Conservation (phyloP, 2,888 invertebrate species). For the Plutella xylostella region DNA sequence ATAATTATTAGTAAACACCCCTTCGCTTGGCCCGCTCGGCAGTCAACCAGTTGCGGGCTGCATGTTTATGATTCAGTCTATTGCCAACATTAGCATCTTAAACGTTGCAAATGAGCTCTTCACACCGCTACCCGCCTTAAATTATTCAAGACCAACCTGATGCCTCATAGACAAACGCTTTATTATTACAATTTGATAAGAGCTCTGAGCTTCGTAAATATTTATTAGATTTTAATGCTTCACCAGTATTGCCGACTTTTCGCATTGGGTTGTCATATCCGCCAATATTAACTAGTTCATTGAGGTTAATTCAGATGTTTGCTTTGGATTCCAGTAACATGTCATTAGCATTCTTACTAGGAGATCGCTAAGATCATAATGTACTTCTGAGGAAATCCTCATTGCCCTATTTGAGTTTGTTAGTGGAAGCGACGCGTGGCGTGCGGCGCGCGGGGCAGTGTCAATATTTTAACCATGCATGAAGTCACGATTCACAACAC, state of each 20-base stretch:
- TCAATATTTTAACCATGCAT: slow-evolving; percentile 57
- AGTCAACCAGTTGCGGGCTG: slow-evolving; percentile 31
- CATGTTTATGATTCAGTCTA: slow-evolving; percentile 36
- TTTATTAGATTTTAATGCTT: slow-evolving; percentile 12
- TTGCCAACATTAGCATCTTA: slow-evolving; percentile 36
- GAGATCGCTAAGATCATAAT: slow-evolving; percentile 20
- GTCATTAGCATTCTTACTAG: slow-evolving; percentile 16
- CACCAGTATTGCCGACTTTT: slow-evolving; percentile 13
- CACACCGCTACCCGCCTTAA: slow-evolving; percentile 18
- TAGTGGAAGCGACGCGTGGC: slow-evolving; percentile 30
- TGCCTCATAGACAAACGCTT: slow-evolving; percentile 12
- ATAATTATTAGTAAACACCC: too few relatives aligned
- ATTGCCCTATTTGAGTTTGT: neutral
- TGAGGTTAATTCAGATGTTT: slow-evolving; percentile 2
- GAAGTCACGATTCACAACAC: slow-evolving; percentile 48
- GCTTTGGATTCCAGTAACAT: slow-evolving; percentile 33
- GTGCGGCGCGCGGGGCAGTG: slow-evolving; percentile 57
- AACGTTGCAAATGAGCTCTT: slow-evolving; percentile 27
- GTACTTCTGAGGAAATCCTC: slow-evolving; percentile 3
- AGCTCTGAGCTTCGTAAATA: too few relatives aligned
- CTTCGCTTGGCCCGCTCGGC: too few relatives aligned
- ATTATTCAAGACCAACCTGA: slow-evolving; percentile 23
- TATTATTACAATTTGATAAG: slow-evolving; percentile 17
- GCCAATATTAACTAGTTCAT: too few relatives aligned
- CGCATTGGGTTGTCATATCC: too few relatives aligned